Percentiles rank a stretch among this genome's conserved stretches.
These are phyloP conservation scores for Heteromyza rotundicornis DNA, from an alignment of 2,888 invertebrate species.

Conservation along the genomic window DNA sequence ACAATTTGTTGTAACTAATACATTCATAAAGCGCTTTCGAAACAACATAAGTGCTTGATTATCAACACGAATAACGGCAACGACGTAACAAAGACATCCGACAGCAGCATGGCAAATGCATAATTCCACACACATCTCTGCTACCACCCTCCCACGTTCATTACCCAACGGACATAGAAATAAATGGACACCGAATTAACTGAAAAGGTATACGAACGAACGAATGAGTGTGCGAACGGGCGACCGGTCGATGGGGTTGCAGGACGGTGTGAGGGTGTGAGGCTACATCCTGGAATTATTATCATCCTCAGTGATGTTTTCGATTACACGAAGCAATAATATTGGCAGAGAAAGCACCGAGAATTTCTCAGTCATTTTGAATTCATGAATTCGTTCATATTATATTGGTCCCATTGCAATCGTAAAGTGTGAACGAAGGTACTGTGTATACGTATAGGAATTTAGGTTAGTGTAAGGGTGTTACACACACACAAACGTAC, in stretches of 20 bases:
- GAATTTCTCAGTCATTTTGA: constrained; percentile 31
- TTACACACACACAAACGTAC: too few relatives aligned
- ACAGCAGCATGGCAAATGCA: background rate
- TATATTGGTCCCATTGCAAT: constrained; percentile 51
- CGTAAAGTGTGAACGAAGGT: constrained; percentile 45
- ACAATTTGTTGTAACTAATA: too few relatives aligned
- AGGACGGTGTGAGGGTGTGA: background rate
- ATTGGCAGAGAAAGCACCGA: background rate
- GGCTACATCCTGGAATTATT: background rate
- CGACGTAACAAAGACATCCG: background rate
- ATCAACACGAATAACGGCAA: background rate
- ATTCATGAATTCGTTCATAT: constrained; percentile 55
- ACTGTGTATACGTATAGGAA: background rate
- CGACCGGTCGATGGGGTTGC: background rate
- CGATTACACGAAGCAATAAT: background rate
- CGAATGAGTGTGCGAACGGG: constrained; percentile 23
- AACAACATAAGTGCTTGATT: background rate
- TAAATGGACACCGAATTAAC: constrained; percentile 46
- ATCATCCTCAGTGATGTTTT: background rate
- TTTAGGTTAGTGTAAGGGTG: too few relatives aligned
- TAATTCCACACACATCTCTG: background rate
- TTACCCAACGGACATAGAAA: constrained; percentile 41
- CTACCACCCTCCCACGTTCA: constrained; percentile 17
- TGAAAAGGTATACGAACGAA: constrained; percentile 50
- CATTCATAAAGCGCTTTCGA: background rate